A percentile compares a stretch with the other conserved stretches of the same genome.
These are phyloP conservation scores for Coreius guichenoti DNA, from an alignment of 2,797 vertebrate genomes.

Conservation along the genomic window DNA sequence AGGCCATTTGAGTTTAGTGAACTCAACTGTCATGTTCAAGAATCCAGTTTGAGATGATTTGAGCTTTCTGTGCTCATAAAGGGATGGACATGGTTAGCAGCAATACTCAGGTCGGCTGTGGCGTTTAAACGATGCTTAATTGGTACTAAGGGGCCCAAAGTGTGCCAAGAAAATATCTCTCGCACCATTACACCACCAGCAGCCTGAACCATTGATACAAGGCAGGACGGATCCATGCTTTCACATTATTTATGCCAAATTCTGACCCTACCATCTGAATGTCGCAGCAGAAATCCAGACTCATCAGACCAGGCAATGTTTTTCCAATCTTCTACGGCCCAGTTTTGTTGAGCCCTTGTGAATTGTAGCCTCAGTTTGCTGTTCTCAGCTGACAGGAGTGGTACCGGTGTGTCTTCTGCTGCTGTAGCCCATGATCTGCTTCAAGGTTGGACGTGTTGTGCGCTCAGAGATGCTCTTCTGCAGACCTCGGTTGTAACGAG, in stretches of 20 bases:
- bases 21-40: not conserved
- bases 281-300: not conserved
- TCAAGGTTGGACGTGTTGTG: not conserved
- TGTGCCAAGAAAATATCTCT: not conserved
- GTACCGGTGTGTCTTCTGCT: not conserved
- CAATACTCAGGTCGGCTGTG: not conserved
- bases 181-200: not conserved
- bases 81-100: conserved; percentile 47
- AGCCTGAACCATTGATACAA: not conserved
- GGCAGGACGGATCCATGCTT: too few relatives aligned
- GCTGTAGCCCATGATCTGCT: not conserved
- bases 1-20: not conserved
- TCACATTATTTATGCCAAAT: too few relatives aligned
- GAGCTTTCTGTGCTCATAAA: conserved; percentile 51
- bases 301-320: too few relatives aligned
- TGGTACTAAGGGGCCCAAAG: not conserved
- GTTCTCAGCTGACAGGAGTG: not conserved
- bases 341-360: not conserved
- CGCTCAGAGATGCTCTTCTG: not conserved
- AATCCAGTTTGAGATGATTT: not conserved
- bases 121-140: not conserved
- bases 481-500: not conserved
- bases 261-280: not conserved
- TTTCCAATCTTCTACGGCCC: not conserved
- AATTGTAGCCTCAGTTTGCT: not conserved